Percentiles rank a stretch among this genome's conserved stretches.
Conservation (phyloP, 1,140 invertebrate genomes). For the Eupeodes corollae region DNA sequence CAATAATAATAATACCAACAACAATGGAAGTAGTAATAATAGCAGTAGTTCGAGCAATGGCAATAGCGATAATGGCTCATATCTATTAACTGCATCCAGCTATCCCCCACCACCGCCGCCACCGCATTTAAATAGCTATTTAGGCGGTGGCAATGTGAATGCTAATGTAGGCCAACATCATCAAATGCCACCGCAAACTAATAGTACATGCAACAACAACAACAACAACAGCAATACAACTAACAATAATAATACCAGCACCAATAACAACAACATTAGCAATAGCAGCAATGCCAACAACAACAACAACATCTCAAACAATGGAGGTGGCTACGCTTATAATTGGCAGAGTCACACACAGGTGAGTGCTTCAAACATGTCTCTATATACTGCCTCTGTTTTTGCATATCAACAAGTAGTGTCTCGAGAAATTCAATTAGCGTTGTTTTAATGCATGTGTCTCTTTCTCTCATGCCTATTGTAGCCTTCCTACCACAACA, state of each 20-base stretch:
- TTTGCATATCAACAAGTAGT: not conserved
- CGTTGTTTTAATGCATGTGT: too few species aligned
- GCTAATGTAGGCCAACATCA: slow-evolving; percentile 2
- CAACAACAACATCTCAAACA: slow-evolving; percentile 15
- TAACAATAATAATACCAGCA: too few species aligned
- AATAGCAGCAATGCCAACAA: too few species aligned
- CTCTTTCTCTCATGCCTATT: not conserved
- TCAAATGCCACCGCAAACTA: slow-evolving; percentile 20
- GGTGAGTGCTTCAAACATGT: not conserved
- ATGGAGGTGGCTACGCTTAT: not conserved
- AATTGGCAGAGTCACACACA: slow-evolving; percentile 3
- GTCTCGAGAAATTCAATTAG: too few species aligned
- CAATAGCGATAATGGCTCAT: slow-evolving; percentile 23
- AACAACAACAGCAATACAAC: too few species aligned
- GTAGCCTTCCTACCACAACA: not conserved
- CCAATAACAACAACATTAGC: too few species aligned
- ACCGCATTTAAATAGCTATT: not conserved
- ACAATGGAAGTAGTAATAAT: slow-evolving; percentile 5
- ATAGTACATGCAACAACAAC: not conserved
- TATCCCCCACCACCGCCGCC: not conserved
- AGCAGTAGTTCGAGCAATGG: slow-evolving; percentile 11
- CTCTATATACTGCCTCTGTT: not conserved
- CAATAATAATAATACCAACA: slow-evolving; percentile 9
- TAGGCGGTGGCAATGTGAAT: not conserved
- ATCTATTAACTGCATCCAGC: slow-evolving; percentile 3